Base-by-base conservation (phyloP, 2,113 vertebrate species). In the Pyxicephalus adspersus region DNA sequence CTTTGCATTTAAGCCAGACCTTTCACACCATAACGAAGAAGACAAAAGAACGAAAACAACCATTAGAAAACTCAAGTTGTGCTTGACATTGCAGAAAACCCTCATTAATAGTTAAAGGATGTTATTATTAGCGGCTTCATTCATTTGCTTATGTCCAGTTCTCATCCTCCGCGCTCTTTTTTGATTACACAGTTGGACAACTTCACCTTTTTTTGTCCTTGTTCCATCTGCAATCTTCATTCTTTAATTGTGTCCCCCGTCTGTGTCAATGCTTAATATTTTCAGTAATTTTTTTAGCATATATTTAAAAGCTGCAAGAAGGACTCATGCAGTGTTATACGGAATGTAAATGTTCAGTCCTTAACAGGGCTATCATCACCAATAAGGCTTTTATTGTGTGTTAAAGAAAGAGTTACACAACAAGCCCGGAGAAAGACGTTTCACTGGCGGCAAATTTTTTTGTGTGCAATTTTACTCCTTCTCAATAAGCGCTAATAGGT, bases 131-230 rank as follows among this genome's bases (percentile, higher is more conserved):
- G 61, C 31, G 6, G 50, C 45, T 23, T 51, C 60, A 77, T 65
- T 63, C 76, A 54, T 64, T 77, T 52, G 52, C 61, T 77, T 51
- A 65, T 77, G 60, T 77, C 76, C 76, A 77, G 20, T 77, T 77
- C 51, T 54, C 76, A 77, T 65, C 76, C 61, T 51, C 76, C 31
- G 23, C 20, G 51, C 60, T 65, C 61, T 52, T 77, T 61, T 77
- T 77, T 77, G 76, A 77, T 77, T 77, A 65, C 61, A 77, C 60
- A 77, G 76, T 77, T 77, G 76, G 61, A 25, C 76, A 64, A 65
- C 60, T 77, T 77, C 61, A 77, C 76, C 60, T 65, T 65, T 65
- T 65, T 54, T 65, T 65, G 76, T 64, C 76, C 76, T 77, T 77
- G 76, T 77, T 77, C 76, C 15, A 28, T 77, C 61, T 50, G 75